Percentiles rank a stretch among this genome's conserved stretches.
These are phyloP conservation scores for Myopa testacea DNA, from an alignment of 2,888 invertebrate genomes.

Conservation along the genomic window DNA sequence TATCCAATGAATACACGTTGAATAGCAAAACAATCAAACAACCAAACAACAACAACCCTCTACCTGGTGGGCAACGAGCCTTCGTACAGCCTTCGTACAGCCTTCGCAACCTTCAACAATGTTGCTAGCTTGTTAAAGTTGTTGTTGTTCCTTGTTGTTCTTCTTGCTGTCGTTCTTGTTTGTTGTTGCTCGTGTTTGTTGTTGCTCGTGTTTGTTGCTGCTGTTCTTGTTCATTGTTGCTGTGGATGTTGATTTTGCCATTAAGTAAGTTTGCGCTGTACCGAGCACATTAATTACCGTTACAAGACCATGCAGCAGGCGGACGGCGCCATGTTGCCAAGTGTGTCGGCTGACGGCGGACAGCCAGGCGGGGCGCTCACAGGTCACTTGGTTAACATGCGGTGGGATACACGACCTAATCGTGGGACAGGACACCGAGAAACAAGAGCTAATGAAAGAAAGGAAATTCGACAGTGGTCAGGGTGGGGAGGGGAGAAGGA, in stretches of 20 bases:
- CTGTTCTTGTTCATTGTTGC: slow-evolving; percentile 2
- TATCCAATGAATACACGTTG: not conserved
- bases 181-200: too few species aligned
- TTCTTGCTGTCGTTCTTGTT: not conserved
- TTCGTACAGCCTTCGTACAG: too few species aligned
- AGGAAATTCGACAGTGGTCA: not conserved
- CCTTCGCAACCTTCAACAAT: not conserved
- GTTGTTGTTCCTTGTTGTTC: slow-evolving; percentile 22
- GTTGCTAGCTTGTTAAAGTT: slow-evolving; percentile 10
- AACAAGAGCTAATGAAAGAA: not conserved
- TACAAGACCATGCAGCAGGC: slow-evolving; percentile 1
- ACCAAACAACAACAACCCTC: not conserved
- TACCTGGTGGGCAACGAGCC: not conserved
- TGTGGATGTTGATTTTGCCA: slow-evolving; percentile 23
- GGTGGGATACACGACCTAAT: slow-evolving; percentile 25
- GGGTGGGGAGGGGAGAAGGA: not conserved
- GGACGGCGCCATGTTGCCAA: not conserved
- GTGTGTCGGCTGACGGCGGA: not conserved
- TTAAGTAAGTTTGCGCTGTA: slow-evolving; percentile 23
- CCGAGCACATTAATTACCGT: slow-evolving; percentile 33
- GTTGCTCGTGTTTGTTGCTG: too few species aligned
- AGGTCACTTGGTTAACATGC: slow-evolving; percentile 32
- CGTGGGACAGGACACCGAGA: not conserved
- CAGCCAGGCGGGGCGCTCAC: not conserved
- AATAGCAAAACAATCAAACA: not conserved